A percentile compares a stretch with the other conserved stretches of the same genome.
These are phyloP conservation scores for Eupithecia insigniata DNA, from an alignment of 2,888 invertebrate genomes.

Conservation along the genomic window DNA sequence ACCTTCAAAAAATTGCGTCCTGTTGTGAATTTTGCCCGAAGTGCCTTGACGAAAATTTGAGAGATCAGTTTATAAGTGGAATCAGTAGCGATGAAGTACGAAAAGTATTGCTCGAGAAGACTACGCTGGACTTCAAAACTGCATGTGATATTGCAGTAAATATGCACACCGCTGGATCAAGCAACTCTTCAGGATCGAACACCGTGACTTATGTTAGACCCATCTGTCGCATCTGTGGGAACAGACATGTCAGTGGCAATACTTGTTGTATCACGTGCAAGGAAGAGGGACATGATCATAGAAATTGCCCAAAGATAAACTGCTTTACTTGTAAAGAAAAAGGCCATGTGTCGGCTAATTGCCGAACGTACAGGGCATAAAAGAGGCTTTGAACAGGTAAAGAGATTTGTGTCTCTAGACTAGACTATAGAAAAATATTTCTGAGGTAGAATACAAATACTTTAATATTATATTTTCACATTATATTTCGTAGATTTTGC, in stretches of 20 bases:
- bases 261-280: not conserved
- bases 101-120: not conserved
- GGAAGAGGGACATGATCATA: not conserved
- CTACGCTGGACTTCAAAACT: not conserved
- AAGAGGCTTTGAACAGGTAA: too few species aligned
- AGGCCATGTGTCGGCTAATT: not conserved
- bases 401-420: too few species aligned
- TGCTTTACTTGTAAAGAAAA: too few species aligned
- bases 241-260: too few species aligned
- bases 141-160: not conserved
- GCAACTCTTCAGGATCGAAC: not conserved
- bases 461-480: too few species aligned
- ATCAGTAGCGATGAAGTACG: slow-evolving; percentile 7
- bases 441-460: too few species aligned
- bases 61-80: slow-evolving; percentile 10
- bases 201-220: not conserved
- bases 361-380: too few species aligned
- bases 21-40: not conserved
- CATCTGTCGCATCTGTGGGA: too few species aligned
- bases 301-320: not conserved
- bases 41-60: not conserved
- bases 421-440: too few species aligned
- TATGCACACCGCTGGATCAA: not conserved
- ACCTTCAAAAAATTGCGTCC: not conserved
- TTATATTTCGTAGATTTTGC: too few species aligned